Evolutionary conservation across 2,113 vertebrate genomes (phyloP), one percentile per base, ranked within the genome.

Genomic region (Ictalurus punctatus): DNA sequence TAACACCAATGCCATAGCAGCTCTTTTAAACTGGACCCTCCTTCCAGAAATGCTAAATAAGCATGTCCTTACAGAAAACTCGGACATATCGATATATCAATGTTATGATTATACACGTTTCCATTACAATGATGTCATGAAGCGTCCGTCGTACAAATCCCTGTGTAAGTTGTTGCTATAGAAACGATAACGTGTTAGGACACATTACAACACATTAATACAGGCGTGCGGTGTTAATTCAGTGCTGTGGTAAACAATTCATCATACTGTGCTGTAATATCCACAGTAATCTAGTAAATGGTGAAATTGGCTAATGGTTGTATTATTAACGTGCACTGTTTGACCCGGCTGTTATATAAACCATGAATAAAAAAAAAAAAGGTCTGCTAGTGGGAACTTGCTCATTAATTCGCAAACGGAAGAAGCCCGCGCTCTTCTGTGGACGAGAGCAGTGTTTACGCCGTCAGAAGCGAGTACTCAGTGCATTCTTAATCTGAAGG

Each of bases 401-500:
- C 58, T 40, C 81, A 44, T 63, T 83, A 63, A 83, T 44, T 63
- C 58, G 1, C 58, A 83, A 23, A 83, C 19, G 21, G n/a, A 83
- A 25, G 56, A 37, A 81, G 6, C 56, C 19, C 6, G 19, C 3
- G 56, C 58, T 13, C 82, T 78, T 30, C 6, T 37, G 69, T 25
- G 23, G 87, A 63, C 19, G 40, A 21, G 40, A 21, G 40, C 58
- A 2, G 37, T 44, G 27, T 81, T 54, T 81, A 54, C 61, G 6
- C 19, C 61, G 2, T 82, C 19, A 83, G 34, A 82, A 82, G 27
- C 9, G 19, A 58, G 52, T 2, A n/a, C 84, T 89, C 44, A 4
- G 54, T 48, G 34, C 76, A 54, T 86, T 89, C 78, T 79, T 90
- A 80, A 80, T 87, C 83, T 69, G 40, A 84, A 44, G 30, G 2